Conservation (phyloP, 2,888 invertebrate genomes). For the Agrypnus murinus region DNA sequence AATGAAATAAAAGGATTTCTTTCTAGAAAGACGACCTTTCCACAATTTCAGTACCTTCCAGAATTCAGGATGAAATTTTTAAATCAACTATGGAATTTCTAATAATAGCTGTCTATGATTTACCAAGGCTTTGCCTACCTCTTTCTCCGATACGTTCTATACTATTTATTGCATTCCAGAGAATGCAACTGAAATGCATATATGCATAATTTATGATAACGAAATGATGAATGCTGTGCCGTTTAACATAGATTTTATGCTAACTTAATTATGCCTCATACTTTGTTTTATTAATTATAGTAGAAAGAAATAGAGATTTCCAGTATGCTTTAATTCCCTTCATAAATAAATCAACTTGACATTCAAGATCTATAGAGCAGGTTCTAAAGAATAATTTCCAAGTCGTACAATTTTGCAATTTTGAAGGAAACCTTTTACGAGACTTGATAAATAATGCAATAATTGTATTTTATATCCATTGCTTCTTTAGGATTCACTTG, state of each 20-base stretch:
- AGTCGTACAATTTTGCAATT: constrained; percentile 33
- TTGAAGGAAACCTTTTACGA: constrained; percentile 31
- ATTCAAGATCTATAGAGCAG: constrained; percentile 35
- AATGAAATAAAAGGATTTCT: too few relatives aligned
- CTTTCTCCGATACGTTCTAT: too few relatives aligned
- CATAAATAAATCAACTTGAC: constrained; percentile 43
- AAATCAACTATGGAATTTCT: too few relatives aligned
- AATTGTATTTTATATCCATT: constrained; percentile 33
- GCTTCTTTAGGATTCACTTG: constrained; percentile 44
- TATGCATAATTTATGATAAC: constrained; percentile 39
- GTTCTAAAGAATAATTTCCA: constrained; percentile 33
- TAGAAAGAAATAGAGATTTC: constrained; percentile 32
- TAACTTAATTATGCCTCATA: constrained; percentile 47
- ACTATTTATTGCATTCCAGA: background rate
- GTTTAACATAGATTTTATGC: constrained; percentile 41
- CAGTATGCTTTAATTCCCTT: constrained; percentile 33
- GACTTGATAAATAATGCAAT: constrained; percentile 47
- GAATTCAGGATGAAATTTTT: too few relatives aligned
- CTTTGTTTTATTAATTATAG: constrained; percentile 50
- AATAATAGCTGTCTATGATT: too few relatives aligned
- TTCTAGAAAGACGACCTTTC: too few relatives aligned
- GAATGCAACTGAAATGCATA: constrained; percentile 9
- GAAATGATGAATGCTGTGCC: constrained; percentile 30
- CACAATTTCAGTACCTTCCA: too few relatives aligned
- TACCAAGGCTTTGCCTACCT: too few relatives aligned